Percentiles rank a stretch among this genome's conserved stretches.
Conservation (phyloP, 2,888 invertebrate genomes). For the Cerastoderma edule region DNA sequence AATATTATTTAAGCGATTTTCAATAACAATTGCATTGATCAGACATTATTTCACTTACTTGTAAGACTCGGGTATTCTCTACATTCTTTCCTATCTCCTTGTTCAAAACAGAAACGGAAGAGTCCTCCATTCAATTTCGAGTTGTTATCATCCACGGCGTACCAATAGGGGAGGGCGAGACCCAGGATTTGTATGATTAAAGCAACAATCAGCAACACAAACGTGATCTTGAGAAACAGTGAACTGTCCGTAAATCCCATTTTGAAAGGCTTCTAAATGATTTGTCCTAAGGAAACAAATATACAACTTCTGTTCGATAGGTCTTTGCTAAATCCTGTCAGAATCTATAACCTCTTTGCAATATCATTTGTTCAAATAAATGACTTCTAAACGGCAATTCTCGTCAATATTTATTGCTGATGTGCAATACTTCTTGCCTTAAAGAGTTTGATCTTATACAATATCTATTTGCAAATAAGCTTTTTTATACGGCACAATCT, state of each 20-base stretch:
- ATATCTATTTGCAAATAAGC: no score
- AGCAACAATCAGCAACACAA: conserved; percentile 37
- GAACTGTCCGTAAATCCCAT: conserved; percentile 40
- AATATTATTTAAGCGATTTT: background rate
- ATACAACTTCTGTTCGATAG: no score
- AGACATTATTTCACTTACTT: conserved; percentile 5
- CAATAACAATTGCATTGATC: background rate
- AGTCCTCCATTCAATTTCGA: conserved; percentile 22
- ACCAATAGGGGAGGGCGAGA: conserved; percentile 50
- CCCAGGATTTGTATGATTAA: conserved; percentile 41
- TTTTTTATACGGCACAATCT: no score
- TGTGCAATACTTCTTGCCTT: no score
- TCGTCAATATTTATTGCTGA: no score
- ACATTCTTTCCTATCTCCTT: conserved; percentile 12
- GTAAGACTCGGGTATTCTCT: conserved; percentile 2
- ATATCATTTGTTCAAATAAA: no score
- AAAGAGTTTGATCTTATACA: no score
- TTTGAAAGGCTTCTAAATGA: no score
- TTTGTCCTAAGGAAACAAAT: no score
- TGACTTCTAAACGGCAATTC: no score
- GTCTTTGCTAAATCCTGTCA: no score
- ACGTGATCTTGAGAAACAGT: conserved; percentile 36
- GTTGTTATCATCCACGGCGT: conserved; percentile 2
- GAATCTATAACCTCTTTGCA: no score
- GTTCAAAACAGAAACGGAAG: conserved; percentile 24